A percentile compares a stretch with the other conserved stretches of the same genome.
Conservation (phyloP, 92 coral and sea anemone species). For the Phenganax stokvisi region DNA sequence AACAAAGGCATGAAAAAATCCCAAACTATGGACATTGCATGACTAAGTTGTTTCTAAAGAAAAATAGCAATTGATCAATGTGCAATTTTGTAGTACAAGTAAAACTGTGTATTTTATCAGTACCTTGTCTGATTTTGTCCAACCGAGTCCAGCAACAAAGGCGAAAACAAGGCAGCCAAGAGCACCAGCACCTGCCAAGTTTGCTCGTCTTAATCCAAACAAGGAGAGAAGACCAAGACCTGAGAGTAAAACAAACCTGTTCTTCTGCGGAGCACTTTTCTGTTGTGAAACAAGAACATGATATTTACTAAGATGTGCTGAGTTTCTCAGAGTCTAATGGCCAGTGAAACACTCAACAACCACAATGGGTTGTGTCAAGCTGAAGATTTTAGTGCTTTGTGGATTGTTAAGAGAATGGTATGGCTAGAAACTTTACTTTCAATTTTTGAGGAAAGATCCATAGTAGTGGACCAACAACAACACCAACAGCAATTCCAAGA, state of each 20-base stretch:
- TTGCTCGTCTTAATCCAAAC: conserved; percentile 79
- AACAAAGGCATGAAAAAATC: conserved; percentile 92
- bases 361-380: neutral
- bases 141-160: conserved; percentile 74
- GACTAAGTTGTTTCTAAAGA: conserved; percentile 57
- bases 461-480: conserved; percentile 62
- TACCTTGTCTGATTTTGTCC: conserved; percentile 84
- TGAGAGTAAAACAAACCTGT: conserved; percentile 79
- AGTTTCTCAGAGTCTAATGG: neutral
- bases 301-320: neutral
- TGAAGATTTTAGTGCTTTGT: no score
- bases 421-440: conserved; percentile 54
- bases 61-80: neutral
- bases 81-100: neutral
- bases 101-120: neutral
- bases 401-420: neutral
- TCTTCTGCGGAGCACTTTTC: conserved; percentile 51
- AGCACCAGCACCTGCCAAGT: conserved; percentile 97
- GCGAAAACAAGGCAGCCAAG: conserved; percentile 81
- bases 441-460: conserved; percentile 74
- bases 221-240: conserved; percentile 80
- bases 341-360: neutral
- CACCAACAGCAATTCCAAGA: conserved; percentile 76
- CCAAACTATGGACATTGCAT: conserved; percentile 84
- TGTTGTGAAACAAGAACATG: neutral